Base-by-base conservation (phyloP, 1,140 invertebrate genomes). In the Pogonomyrmex californicus region DNA sequence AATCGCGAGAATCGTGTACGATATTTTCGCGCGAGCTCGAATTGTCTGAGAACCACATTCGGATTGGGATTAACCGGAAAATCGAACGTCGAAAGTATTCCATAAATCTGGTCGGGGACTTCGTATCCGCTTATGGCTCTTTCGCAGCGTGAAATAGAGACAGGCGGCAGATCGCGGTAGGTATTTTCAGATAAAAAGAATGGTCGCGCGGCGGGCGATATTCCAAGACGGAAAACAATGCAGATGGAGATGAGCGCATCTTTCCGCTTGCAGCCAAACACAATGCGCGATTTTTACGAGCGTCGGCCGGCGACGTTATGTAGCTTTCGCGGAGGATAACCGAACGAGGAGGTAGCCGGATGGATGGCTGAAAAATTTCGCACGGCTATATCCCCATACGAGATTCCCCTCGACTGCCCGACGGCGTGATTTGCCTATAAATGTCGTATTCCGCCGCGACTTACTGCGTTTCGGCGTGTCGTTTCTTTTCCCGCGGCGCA, bases 211-310 rank as follows among this genome's bases (percentile, higher is more conserved):
- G 71, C 41, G 56, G 63, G 62, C 51, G 79, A 85, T 81, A 65
- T 56, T 36, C 85, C 33, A 75, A 86, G 51, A 36, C 65, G 81
- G 88, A 73, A 87, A 78, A 79, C 70, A 90, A 83, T 88, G 79
- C 73, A 73, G 38, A 79, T 83, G 76, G 68, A 76, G 71, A 86
- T 47, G 85, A 85, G 88, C 77, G 86, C 89, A 90, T 90, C 89
- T 90, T 90, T 90, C 89, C 89, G 89, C 89, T 90, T 71, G 85
- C 87, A 88, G 76, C 85, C 87, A 90, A 90, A 88, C 65, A 90
- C 89, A 90, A 90, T 90, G 85, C 89, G 85, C 86, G 76, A 90
- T 90, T 90, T 90, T 90, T 90, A 90, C 87, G 87, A 90, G 73
- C 81, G 63, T 63, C 12, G 56, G 56, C n/a, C 51, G 82, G 58